phyloP scores from a whole-genome alignment of 2,888 invertebrate species.

The Pachliopta kotzebuea region DNA sequence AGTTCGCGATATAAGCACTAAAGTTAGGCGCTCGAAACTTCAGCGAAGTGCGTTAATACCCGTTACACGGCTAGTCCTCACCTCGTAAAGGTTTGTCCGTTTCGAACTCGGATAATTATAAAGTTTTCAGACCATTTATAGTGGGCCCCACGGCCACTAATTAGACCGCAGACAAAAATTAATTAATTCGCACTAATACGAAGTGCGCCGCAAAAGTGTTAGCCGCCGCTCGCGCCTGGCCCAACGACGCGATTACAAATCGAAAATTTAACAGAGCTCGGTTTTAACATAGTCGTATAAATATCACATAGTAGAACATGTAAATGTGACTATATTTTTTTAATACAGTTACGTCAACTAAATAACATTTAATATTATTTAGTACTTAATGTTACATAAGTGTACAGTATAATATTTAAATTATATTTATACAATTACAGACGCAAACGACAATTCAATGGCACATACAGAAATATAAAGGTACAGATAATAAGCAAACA shows the following conservation, averaged over 20 bases:
- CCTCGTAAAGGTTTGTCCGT: slow-evolving; percentile 31
- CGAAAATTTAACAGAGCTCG: slow-evolving; percentile 4
- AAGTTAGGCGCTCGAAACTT: slow-evolving; percentile 29
- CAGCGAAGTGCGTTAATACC: slow-evolving; percentile 29
- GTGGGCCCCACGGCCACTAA: slow-evolving; percentile 32
- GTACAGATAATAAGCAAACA: too few species aligned
- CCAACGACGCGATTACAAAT: slow-evolving; percentile 7
- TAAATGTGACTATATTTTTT: background rate
- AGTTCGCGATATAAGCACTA: slow-evolving; percentile 29
- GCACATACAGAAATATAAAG: too few species aligned
- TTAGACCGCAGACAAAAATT: slow-evolving; percentile 36
- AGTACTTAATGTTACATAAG: too few species aligned
- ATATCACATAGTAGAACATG: background rate
- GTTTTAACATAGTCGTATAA: background rate
- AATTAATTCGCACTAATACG: slow-evolving; percentile 34
- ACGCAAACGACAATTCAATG: too few species aligned
- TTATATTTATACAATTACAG: too few species aligned
- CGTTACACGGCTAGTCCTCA: slow-evolving; percentile 30
- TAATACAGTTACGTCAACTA: too few species aligned
- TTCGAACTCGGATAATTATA: slow-evolving; percentile 31
- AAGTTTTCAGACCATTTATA: slow-evolving; percentile 34
- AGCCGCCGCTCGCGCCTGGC: slow-evolving; percentile 17
- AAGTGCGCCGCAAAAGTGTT: slow-evolving; percentile 30
- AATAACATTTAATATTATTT: too few species aligned
- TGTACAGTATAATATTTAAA: too few species aligned